A percentile compares a stretch with the other conserved stretches of the same genome.
phyloP scores from a whole-genome alignment of 1,140 invertebrate genomes.

The Ylistrum balloti region DNA sequence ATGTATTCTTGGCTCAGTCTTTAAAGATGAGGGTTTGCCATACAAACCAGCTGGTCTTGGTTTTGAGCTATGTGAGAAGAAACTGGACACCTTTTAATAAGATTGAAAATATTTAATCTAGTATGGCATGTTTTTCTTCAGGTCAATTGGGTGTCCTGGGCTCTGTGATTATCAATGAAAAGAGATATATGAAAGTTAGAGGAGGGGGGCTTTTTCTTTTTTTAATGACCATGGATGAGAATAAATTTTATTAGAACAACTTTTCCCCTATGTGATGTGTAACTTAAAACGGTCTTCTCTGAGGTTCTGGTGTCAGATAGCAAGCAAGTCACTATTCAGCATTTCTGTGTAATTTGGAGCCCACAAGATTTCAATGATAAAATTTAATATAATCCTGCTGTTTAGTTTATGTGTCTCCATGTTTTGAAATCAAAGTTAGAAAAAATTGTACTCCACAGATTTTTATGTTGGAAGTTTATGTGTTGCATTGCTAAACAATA shows the following conservation, averaged over 20 bases:
- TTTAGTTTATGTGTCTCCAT: background rate
- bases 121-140: background rate
- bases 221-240: conserved; percentile 8
- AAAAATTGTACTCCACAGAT: background rate
- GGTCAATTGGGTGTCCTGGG: background rate
- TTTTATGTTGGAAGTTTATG: conserved; percentile 21
- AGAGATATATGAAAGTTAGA: background rate
- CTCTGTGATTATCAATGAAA: background rate
- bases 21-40: background rate
- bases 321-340: conserved; percentile 21
- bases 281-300: background rate
- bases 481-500: background rate
- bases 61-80: background rate
- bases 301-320: background rate
- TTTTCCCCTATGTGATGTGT: background rate
- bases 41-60: background rate
- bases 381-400: conserved; percentile 22
- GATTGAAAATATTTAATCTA: background rate
- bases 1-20: background rate
- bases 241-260: conserved; percentile 36
- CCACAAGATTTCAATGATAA: conserved; percentile 25
- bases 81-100: conserved; percentile 27
- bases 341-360: background rate
- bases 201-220: background rate
- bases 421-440: conserved; percentile 9